Evolutionary conservation across 1,140 invertebrate genomes (phyloP).

Genomic region (Papilio aristodemus): DNA sequence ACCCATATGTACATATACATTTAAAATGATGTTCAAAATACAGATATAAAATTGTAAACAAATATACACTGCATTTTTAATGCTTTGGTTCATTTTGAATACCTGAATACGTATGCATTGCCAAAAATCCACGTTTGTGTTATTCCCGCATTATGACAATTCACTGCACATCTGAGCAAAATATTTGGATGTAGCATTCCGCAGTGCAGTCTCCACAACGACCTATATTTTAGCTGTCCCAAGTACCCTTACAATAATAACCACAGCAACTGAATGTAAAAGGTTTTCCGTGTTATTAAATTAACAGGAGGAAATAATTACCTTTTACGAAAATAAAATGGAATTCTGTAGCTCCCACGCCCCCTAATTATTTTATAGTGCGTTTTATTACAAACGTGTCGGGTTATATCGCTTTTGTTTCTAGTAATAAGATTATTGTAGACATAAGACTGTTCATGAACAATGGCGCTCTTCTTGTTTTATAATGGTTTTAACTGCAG

Average conservation of each 20-base stretch:
- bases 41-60: too few relatives aligned
- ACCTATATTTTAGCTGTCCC: constrained; percentile 8
- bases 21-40: too few relatives aligned
- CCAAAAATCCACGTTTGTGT: neutral
- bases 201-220: constrained; percentile 18
- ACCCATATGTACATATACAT: too few relatives aligned
- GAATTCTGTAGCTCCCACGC: neutral
- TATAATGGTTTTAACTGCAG: too few relatives aligned
- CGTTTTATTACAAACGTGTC: too few relatives aligned
- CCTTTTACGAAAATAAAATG: neutral
- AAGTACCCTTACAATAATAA: constrained; percentile 6
- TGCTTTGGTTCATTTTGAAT: neutral
- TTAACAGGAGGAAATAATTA: constrained; percentile 18
- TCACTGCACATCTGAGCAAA: neutral
- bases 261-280: constrained; percentile 17
- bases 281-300: constrained; percentile 31
- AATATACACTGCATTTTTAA: neutral
- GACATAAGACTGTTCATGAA: too few relatives aligned
- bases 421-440: too few relatives aligned
- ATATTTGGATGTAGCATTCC: neutral
- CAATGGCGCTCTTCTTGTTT: too few relatives aligned
- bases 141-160: constrained; percentile 28
- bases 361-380: too few relatives aligned
- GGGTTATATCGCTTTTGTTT: too few relatives aligned
- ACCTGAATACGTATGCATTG: constrained; percentile 1